Evolutionary conservation across 2,888 invertebrate genomes (phyloP), one percentile per base, ranked within the genome.

Genomic region (Azorinus chamasolen): DNA sequence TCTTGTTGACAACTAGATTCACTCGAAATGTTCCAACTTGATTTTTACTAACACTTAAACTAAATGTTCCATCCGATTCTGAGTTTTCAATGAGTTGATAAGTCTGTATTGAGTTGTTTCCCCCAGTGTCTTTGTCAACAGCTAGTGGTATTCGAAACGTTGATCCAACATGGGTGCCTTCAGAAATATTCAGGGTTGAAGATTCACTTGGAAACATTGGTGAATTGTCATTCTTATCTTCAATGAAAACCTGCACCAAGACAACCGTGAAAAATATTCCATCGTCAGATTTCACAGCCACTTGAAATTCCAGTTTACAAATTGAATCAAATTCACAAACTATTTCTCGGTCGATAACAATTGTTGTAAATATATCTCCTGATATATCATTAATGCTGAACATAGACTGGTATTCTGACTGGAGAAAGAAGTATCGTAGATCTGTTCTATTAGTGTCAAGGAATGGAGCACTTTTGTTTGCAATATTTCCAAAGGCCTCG

Each of bases 201-300:
- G 53, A 58, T 0, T 77, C 65, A 6, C 71, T 50, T 8, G 84
- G 84, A 71, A 89, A 88, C 22, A 70, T 46, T 8, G 89, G 89
- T 2, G 86, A 74, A 64, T 89, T 88, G 61, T 90, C 89, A 58
- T 89, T 90, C 37, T 85, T 83, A 59, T 88, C 89, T 10, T 75
- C 64, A 8, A 87, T 76, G 41, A 66, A 54, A 16, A 88, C 57
- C 3, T 65, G 70, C 12, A 85, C 84, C 10, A 80, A 69, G 12
- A 87, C 69, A 10, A 87, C 54, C 18, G 79, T 62, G 25, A 79
- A 79, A 16, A 72, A 71, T 5, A 24, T 46, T 6, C 63, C 43
- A 43, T 71, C 81, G 1, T 39, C 62, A 8, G 64, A 76, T 8
- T 55, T 58, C 6, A 87, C 86, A 12, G 83, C 76, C 22, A 89